phyloP scores from a whole-genome alignment of 2,797 vertebrate species.

The Pogoniulus pusillus region DNA sequence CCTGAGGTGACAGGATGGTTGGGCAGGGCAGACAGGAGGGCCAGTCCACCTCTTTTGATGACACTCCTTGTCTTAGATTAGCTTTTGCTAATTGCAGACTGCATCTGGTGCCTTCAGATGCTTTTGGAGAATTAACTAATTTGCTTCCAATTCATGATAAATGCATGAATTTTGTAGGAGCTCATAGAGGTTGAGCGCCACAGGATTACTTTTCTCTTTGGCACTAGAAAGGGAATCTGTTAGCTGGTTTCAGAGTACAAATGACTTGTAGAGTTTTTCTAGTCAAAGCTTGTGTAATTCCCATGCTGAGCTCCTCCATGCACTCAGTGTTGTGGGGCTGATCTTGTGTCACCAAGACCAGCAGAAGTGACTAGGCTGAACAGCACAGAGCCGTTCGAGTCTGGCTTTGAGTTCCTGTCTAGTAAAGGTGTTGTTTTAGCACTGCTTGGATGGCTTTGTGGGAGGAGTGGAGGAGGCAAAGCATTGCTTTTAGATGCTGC shows the following conservation, averaged over 20 bases:
- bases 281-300: background rate
- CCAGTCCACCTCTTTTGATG: background rate
- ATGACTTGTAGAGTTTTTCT: background rate
- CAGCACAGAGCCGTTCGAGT: background rate
- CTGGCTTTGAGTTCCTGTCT: background rate
- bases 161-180: rapidly evolving
- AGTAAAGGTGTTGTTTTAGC: background rate
- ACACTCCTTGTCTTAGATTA: background rate
- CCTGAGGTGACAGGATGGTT: background rate
- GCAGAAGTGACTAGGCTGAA: background rate
- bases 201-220: background rate
- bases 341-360: background rate
- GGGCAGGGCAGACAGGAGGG: background rate
- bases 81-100: background rate
- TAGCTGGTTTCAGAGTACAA: background rate
- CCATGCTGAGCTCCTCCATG: background rate
- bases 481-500: background rate
- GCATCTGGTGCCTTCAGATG: background rate
- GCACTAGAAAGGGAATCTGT: background rate
- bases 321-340: background rate
- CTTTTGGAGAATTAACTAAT: background rate
- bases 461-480: background rate
- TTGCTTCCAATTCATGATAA: background rate
- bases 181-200: background rate
- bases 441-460: background rate